Conservation (phyloP, 2,113 vertebrate species). For the Spea multiplicata region DNA sequence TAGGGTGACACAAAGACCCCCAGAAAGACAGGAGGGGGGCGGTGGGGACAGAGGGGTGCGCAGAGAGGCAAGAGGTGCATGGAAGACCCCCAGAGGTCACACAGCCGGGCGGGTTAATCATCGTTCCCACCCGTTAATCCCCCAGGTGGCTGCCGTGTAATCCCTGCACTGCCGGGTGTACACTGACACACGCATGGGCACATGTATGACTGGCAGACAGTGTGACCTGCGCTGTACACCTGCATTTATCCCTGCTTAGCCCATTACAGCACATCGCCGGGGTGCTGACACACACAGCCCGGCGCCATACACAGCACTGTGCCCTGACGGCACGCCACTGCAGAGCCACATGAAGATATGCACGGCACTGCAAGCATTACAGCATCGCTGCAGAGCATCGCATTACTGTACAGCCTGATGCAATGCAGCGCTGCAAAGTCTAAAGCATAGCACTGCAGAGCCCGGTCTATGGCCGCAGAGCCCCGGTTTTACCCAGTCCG, state of each 20-base stretch:
- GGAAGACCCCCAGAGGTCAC: background rate
- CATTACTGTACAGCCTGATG: background rate
- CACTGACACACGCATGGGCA: conserved; percentile 18
- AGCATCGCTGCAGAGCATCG: background rate
- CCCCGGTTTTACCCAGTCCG: background rate
- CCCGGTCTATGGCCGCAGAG: background rate
- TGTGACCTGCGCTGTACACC: background rate
- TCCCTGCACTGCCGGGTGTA: conserved; percentile 1
- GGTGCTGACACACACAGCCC: no score
- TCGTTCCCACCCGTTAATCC: conserved; percentile 1
- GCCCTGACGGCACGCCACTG: background rate
- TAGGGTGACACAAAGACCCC: background rate
- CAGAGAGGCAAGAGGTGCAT: background rate
- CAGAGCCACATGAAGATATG: background rate
- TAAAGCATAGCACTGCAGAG: background rate
- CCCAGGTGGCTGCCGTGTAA: background rate
- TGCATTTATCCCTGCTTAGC: background rate
- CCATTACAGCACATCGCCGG: background rate
- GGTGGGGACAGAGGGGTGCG: background rate
- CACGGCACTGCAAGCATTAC: background rate
- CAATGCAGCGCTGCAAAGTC: background rate
- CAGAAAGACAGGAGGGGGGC: background rate
- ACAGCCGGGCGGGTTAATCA: no score
- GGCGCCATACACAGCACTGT: no score
- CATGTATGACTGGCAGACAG: conserved; percentile 2